Conservation (phyloP, 2,113 vertebrate genomes). For the Clinocottus analis region DNA sequence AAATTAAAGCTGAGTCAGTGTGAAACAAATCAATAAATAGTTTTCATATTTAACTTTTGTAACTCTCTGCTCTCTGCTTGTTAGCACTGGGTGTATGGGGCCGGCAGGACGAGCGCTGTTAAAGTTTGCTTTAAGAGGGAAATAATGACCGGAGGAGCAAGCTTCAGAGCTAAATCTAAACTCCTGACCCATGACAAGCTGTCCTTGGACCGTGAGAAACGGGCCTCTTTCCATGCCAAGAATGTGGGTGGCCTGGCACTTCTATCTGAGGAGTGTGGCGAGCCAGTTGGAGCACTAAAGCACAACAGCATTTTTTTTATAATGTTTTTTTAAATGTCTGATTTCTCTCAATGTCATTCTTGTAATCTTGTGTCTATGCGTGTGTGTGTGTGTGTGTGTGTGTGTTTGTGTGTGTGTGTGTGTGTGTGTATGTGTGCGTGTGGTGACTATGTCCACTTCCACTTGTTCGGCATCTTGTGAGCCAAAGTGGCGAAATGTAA, state of each 20-base stretch:
- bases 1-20: not conserved
- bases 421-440: not conserved
- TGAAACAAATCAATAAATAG: not conserved
- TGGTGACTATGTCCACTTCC: slow-evolving; percentile 1
- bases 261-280: slow-evolving; percentile 34
- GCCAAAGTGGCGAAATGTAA: not conserved
- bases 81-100: slow-evolving; percentile 13
- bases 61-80: slow-evolving; percentile 13
- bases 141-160: slow-evolving; percentile 57
- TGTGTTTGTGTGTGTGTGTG: not conserved
- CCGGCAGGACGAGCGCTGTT: slow-evolving; percentile 31
- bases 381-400: not conserved
- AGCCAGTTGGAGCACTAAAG: slow-evolving; percentile 10
- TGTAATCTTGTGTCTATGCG: slow-evolving; percentile 18
- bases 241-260: slow-evolving; percentile 64
- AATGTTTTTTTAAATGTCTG: not conserved
- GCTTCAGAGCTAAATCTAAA: slow-evolving; percentile 54
- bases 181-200: slow-evolving; percentile 67
- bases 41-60: not conserved
- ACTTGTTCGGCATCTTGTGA: slow-evolving; percentile 22
- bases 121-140: slow-evolving; percentile 47
- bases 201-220: slow-evolving; percentile 72
- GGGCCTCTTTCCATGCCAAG: slow-evolving; percentile 61
- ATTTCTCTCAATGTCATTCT: slow-evolving; percentile 26
- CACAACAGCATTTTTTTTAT: slow-evolving; percentile 1